phyloP scores from a whole-genome alignment of 2,113 vertebrate genomes.

The Urocolius indicus region DNA sequence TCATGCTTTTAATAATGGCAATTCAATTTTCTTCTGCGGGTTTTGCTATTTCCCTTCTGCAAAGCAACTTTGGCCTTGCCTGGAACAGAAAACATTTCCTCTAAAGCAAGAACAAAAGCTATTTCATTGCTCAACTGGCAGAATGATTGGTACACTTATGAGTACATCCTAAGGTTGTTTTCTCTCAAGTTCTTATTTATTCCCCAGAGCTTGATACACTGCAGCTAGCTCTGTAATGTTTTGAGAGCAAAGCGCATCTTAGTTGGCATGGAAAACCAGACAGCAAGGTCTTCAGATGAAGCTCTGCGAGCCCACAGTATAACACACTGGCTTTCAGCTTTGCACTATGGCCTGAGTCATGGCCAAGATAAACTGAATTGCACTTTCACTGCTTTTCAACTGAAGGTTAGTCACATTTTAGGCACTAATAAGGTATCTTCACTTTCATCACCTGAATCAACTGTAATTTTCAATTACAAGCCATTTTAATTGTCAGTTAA shows the following conservation, averaged over 20 bases:
- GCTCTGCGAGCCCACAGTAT: not conserved
- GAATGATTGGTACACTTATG: constrained; percentile 18
- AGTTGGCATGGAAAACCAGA: not conserved
- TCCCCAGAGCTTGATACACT: not conserved
- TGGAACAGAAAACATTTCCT: constrained; percentile 33
- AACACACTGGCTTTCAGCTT: not conserved
- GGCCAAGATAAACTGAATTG: not conserved
- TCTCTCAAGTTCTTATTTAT: constrained; percentile 16
- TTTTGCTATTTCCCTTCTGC: constrained; percentile 17
- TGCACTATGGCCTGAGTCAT: not conserved
- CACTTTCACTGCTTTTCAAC: fast-evolving
- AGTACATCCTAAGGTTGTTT: constrained; percentile 33
- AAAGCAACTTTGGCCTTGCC: constrained; percentile 34
- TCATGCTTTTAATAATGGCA: not conserved
- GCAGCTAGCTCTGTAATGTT: not conserved
- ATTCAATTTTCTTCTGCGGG: not conserved
- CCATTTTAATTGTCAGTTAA: not conserved
- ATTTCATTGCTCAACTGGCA: constrained; percentile 51
- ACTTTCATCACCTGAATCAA: not conserved
- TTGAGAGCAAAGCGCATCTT: not conserved
- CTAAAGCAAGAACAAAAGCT: constrained; percentile 44
- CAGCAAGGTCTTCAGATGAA: not conserved
- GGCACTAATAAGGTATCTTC: not conserved
- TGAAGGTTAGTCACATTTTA: not conserved
- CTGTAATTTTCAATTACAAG: not conserved